These are phyloP conservation scores for Terebella lapidaria DNA, from an alignment of 2,888 invertebrate genomes.

Conservation along the genomic window DNA sequence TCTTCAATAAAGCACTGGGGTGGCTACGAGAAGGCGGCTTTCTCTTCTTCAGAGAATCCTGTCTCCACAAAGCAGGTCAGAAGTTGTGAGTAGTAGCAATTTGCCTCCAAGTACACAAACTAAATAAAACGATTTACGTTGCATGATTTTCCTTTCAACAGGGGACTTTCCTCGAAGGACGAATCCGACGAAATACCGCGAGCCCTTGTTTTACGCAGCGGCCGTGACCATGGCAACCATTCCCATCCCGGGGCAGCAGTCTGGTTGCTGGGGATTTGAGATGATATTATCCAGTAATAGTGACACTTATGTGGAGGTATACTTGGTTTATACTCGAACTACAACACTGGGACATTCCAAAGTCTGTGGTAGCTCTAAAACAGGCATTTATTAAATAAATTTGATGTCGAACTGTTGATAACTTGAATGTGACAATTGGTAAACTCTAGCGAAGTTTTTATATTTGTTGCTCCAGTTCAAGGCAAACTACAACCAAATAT, in stretches of 20 bases:
- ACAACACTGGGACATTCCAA: no score
- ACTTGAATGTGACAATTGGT: neutral
- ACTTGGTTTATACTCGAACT: neutral
- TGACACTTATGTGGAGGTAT: conserved; percentile 53
- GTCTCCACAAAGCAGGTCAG: conserved; percentile 58
- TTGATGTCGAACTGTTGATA: no score
- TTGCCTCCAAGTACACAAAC: no score
- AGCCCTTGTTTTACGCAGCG: conserved; percentile 52
- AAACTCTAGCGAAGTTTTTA: neutral
- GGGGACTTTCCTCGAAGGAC: conserved; percentile 11
- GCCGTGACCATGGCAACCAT: conserved; percentile 32
- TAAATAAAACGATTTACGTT: neutral
- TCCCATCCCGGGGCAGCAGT: conserved; percentile 27
- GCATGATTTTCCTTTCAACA: neutral
- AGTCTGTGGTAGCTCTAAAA: no score
- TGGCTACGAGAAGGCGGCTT: conserved; percentile 58
- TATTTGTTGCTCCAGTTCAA: conserved; percentile 42
- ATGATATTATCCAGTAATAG: conserved; percentile 44
- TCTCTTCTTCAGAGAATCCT: conserved; percentile 58
- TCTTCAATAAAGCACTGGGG: conserved; percentile 53
- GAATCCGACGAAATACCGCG: conserved; percentile 52
- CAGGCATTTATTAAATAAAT: no score
- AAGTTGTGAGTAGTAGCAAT: no score
- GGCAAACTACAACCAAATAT: conserved; percentile 49
- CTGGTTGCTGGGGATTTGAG: conserved; percentile 37